Base-by-base conservation (phyloP, 2,797 vertebrate genomes). In the Gastrophryne carolinensis region DNA sequence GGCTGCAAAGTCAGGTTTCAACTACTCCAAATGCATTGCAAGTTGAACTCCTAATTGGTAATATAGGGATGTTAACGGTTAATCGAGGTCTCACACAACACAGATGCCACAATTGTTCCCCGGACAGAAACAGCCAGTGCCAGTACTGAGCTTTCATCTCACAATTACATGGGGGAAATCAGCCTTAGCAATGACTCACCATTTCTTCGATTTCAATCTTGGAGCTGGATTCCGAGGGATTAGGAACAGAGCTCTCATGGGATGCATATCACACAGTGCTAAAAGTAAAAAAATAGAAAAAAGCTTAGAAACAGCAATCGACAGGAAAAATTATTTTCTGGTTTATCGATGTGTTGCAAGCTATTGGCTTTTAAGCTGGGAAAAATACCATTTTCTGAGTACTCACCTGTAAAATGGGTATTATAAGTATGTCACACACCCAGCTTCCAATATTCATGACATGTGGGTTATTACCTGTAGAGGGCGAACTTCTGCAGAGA, bases 231-330 rank as follows among this genome's bases (percentile, higher is more conserved):
- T 97, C 68, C 96, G 91, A 6, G 95, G 94, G 79, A 99, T 98
- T 81, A 96, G 92, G 87, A 98, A 96, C 80, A 99, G 91, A 26
- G 97, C 97, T 84, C 95, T 93, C 95, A 99, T 96, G 60, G 96
- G 95, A 78, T 96, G 95, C 95, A 98, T 95, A 78, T 97, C 96
- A 80, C 94, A 96, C 80, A 98, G 92, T 12, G 97, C 97, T 99
- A 81, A 86, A 84, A 52, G 82, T 29, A 83, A 39, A 79, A 79
- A 32, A 63, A n/a, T n/a, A n/a, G n/a, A n/a, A 76, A 47, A 27
- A 83, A 60, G 23, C 54, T 27, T 71, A 82, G 67, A 76, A 64
- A 58, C 26, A 3, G 5, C 21, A 53, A 54, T 17, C 2, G 9
- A 62, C 26, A 60, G 19, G 8, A 53, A 30, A 17, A 47, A 62